Conservation (phyloP, 2,113 vertebrate species). For the Parus major region DNA sequence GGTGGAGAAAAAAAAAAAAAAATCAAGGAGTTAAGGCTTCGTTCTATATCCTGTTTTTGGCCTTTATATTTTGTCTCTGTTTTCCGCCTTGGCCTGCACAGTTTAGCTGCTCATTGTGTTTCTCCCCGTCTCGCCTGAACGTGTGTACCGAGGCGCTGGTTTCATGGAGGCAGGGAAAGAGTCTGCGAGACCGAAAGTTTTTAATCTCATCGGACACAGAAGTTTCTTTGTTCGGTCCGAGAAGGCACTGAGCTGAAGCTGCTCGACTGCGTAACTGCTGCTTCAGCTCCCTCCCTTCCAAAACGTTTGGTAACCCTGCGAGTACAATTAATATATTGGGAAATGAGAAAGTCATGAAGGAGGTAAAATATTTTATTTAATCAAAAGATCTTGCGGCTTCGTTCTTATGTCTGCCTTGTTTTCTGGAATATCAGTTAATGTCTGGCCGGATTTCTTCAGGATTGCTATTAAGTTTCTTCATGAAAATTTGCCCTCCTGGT, state of each 20-base stretch:
- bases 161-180: not conserved
- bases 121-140: not conserved
- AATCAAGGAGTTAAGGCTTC: slow-evolving; percentile 3
- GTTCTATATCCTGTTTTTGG: slow-evolving; percentile 39
- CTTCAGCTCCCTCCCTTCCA: not conserved
- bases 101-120: not conserved
- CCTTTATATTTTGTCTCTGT: not conserved
- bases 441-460: not conserved
- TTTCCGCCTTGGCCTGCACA: not conserved
- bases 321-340: not conserved
- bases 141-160: not conserved
- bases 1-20: slow-evolving; percentile 7
- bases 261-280: not conserved
- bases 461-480: not conserved
- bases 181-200: slow-evolving; percentile 35
- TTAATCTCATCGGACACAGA: slow-evolving; percentile 47
- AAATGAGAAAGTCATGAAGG: not conserved
- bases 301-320: not conserved
- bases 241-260: slow-evolving; percentile 50
- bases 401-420: not conserved
- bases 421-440: not conserved
- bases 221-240: slow-evolving; percentile 68
- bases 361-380: not conserved
- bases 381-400: not conserved
- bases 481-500: not conserved